phyloP scores from a whole-genome alignment of 2,113 vertebrate species.

The Leucosticte australis region DNA sequence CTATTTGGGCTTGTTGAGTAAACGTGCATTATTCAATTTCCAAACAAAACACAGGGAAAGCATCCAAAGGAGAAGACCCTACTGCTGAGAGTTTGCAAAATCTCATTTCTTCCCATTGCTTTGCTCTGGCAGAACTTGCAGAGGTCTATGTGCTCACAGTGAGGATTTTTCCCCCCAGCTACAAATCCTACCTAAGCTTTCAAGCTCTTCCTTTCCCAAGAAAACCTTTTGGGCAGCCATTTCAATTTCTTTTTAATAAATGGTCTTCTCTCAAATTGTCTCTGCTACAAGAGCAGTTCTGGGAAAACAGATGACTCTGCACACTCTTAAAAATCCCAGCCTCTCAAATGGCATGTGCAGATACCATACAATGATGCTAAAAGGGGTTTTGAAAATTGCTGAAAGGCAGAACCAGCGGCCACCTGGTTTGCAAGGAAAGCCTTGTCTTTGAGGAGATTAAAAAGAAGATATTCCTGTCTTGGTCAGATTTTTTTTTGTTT shows the following conservation, averaged over 20 bases:
- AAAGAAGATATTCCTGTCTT: neutral
- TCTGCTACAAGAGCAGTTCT: neutral
- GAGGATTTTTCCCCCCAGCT: neutral
- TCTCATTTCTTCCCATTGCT: neutral
- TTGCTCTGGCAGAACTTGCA: neutral
- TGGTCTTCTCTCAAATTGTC: neutral
- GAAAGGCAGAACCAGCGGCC: neutral
- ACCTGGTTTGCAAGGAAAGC: neutral
- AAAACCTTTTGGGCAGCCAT: constrained; percentile 11
- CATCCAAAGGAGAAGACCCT: neutral
- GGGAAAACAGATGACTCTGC: constrained; percentile 35
- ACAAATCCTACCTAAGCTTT: neutral
- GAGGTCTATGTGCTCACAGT: neutral
- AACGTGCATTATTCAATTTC: neutral
- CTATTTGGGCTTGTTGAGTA: neutral
- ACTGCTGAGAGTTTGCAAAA: neutral
- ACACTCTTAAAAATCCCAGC: neutral
- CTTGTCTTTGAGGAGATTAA: neutral
- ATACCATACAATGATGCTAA: neutral
- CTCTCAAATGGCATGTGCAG: neutral
- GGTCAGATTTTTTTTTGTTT: neutral
- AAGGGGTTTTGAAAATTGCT: constrained; percentile 16
- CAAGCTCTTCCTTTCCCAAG: neutral
- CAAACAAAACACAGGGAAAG: neutral
- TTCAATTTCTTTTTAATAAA: constrained; percentile 30